These are phyloP conservation scores for Octodonta nipae DNA, from an alignment of 2,888 invertebrate species.

Conservation along the genomic window DNA sequence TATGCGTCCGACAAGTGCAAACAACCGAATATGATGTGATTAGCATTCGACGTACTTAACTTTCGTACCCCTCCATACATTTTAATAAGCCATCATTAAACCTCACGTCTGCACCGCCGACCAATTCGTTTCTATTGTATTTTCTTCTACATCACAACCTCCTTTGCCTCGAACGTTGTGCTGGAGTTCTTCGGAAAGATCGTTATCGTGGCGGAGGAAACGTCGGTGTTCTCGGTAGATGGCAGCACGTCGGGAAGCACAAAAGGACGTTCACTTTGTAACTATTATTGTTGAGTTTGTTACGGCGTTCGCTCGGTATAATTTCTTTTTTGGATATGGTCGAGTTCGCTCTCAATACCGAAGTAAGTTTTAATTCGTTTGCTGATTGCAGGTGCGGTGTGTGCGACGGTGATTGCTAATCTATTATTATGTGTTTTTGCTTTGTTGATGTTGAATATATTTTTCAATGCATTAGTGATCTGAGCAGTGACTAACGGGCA, in stretches of 20 bases:
- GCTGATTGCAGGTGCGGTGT: too few species aligned
- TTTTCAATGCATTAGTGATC: too few species aligned
- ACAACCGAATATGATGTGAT: too few species aligned
- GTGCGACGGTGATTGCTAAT: too few species aligned
- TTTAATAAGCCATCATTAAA: too few species aligned
- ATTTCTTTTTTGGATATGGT: conserved; percentile 15
- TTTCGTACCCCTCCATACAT: too few species aligned
- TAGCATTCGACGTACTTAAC: too few species aligned
- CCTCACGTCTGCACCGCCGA: conserved; percentile 7
- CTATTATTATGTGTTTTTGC: too few species aligned
- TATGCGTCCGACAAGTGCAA: too few species aligned
- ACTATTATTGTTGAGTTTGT: conserved; percentile 24
- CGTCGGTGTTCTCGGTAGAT: conserved; percentile 29
- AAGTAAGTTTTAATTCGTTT: background rate
- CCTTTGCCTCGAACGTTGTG: conserved; percentile 16
- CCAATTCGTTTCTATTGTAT: conserved; percentile 8
- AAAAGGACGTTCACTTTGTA: conserved; percentile 21
- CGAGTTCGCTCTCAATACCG: conserved; percentile 15
- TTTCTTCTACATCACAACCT: conserved; percentile 4
- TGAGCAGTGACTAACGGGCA: too few species aligned
- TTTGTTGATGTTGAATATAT: too few species aligned
- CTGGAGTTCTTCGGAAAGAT: conserved; percentile 29
- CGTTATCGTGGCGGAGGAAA: conserved; percentile 25
- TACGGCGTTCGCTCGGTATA: conserved; percentile 21
- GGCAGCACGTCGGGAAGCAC: conserved; percentile 24